These are phyloP conservation scores for Cataglyphis altisquamis DNA, from an alignment of 2,888 invertebrate genomes.

Conservation along the genomic window DNA sequence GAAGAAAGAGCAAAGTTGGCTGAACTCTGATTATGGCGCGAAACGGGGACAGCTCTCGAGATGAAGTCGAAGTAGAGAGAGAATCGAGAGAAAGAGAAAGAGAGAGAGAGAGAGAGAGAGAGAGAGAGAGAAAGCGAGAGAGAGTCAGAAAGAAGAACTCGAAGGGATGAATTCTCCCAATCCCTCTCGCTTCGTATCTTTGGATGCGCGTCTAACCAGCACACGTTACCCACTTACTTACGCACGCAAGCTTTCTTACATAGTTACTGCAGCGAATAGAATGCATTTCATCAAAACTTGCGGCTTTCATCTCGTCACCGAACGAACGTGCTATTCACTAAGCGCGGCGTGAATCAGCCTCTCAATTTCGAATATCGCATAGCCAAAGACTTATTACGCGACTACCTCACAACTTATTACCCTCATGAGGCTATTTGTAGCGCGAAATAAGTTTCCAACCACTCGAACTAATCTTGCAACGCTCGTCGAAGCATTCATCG, in stretches of 20 bases:
- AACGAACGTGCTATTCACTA: constrained; percentile 59
- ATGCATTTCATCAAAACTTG: constrained; percentile 81
- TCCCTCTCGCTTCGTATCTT: constrained; percentile 11
- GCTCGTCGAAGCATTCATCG: background rate
- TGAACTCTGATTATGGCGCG: constrained; percentile 75
- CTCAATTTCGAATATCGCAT: constrained; percentile 60
- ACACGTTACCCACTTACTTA: constrained; percentile 27
- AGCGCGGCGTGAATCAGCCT: constrained; percentile 52
- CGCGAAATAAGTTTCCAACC: constrained; percentile 34
- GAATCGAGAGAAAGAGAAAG: background rate
- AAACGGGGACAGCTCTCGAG: constrained; percentile 49
- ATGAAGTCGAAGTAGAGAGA: constrained; percentile 42
- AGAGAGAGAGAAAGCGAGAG: background rate
- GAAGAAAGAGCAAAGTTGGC: constrained; percentile 69
- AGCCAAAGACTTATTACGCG: constrained; percentile 44
- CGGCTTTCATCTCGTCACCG: constrained; percentile 65
- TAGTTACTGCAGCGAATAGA: constrained; percentile 53
- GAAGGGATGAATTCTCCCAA: constrained; percentile 47
- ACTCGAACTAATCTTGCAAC: constrained; percentile 26
- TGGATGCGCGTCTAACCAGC: background rate
- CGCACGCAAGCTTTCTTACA: constrained; percentile 50
- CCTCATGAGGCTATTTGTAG: constrained; percentile 21
- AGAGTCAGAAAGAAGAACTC: constrained; percentile 21
- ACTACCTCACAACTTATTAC: background rate
- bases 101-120: background rate